Conservation (phyloP, 2,113 vertebrate genomes). For the Arothron firmamentum region DNA sequence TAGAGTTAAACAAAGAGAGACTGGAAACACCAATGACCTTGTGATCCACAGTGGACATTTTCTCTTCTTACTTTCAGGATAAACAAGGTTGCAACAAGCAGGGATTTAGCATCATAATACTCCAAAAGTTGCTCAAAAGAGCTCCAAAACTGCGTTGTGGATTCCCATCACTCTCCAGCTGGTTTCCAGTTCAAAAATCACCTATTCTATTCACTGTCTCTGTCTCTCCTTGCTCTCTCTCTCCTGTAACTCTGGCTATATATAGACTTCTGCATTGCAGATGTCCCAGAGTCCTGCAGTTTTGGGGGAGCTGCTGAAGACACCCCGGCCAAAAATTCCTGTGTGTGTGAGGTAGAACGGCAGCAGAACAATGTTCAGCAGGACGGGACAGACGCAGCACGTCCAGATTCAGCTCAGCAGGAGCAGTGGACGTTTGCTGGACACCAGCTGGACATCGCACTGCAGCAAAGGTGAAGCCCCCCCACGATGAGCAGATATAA, state of each 20-base stretch:
- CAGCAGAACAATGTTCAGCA: constrained; percentile 6
- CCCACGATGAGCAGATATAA: constrained; percentile 27
- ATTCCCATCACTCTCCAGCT: not conserved
- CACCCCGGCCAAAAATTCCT: constrained; percentile 50
- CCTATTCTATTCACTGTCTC: constrained; percentile 18
- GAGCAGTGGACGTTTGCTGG: not conserved
- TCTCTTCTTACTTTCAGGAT: too few species aligned
- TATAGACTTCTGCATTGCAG: constrained; percentile 82
- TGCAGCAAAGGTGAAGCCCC: constrained; percentile 55
- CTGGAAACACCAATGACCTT: too few species aligned
- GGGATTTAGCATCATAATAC: too few species aligned
- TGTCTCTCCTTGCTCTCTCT: constrained; percentile 14
- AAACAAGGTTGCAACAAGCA: too few species aligned
- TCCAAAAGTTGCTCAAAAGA: not conserved
- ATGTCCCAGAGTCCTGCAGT: constrained; percentile 73
- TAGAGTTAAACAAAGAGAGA: constrained; percentile 22
- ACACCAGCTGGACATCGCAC: constrained; percentile 29
- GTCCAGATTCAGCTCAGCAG: constrained; percentile 5
- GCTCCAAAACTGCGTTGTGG: not conserved
- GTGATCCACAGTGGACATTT: too few species aligned
- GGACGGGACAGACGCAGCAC: not conserved
- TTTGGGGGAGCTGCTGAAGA: constrained; percentile 50
- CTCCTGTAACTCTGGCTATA: constrained; percentile 69
- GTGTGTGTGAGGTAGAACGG: constrained; percentile 19
- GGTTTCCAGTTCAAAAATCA: constrained; percentile 3